Percentiles rank a stretch among this genome's conserved stretches.
Evolutionary conservation across 1,140 invertebrate genomes (phyloP).

Genomic region (Cherax quadricarinatus): DNA sequence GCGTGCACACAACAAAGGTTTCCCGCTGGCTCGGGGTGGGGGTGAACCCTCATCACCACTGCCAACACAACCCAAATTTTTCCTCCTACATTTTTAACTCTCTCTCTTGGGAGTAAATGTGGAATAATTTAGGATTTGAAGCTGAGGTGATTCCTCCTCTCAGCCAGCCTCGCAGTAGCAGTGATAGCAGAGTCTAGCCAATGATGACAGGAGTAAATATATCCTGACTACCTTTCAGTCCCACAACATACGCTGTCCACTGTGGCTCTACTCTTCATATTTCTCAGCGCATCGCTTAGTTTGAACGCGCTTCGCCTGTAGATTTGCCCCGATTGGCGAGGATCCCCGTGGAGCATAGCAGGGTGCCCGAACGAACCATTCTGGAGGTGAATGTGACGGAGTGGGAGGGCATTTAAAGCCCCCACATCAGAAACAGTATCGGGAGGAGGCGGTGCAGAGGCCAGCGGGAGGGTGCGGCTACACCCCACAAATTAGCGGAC

Average conservation of each 20-base stretch:
- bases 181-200: not conserved
- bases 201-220: not conserved
- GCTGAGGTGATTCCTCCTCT: not conserved
- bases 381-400: not conserved
- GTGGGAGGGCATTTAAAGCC: slow-evolving; percentile 26
- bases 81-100: not conserved
- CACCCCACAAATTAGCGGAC: slow-evolving; percentile 54
- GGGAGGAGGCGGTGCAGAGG: slow-evolving; percentile 8
- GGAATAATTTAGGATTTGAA: not conserved
- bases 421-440: slow-evolving; percentile 27
- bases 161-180: not conserved
- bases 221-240: not conserved
- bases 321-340: not conserved
- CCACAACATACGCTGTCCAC: not conserved
- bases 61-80: not conserved
- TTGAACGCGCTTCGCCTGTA: not conserved
- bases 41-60: not conserved
- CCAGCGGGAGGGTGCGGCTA: not conserved
- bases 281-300: not conserved
- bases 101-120: not conserved
- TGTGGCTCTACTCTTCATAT: not conserved
- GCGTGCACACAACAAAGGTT: slow-evolving; percentile 29
- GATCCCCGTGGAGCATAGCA: too few relatives aligned
- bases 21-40: not conserved
- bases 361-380: not conserved